phyloP scores from a whole-genome alignment of 2,888 invertebrate genomes.

The Amphipyra berbera region DNA sequence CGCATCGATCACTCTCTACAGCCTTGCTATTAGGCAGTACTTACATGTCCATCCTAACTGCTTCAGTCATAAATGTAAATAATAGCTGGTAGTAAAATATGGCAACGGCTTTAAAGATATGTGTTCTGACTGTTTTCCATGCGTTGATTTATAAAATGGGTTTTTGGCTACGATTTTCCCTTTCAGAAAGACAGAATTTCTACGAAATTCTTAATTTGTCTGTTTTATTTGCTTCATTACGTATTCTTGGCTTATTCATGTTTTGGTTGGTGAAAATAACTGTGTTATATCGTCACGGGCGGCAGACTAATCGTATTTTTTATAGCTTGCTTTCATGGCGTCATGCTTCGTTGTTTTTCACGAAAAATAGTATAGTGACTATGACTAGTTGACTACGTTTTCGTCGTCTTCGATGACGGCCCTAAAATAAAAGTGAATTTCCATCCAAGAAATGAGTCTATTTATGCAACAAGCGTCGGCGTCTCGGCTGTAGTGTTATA shows the following conservation, averaged over 20 bases:
- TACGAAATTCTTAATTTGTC: conserved; percentile 35
- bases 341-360: conserved; percentile 68
- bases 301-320: conserved; percentile 55
- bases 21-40: no score
- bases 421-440: conserved; percentile 82
- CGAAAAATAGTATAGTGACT: conserved; percentile 66
- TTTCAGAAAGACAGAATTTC: conserved; percentile 14
- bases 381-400: conserved; percentile 73
- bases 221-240: conserved; percentile 46
- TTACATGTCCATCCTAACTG: no score
- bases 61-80: no score
- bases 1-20: no score
- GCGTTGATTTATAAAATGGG: not conserved
- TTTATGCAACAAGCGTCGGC: conserved; percentile 83
- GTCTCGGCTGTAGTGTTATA: conserved; percentile 76
- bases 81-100: no score
- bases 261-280: conserved; percentile 56
- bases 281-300: conserved; percentile 53
- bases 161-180: not conserved
- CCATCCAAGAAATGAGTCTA: conserved; percentile 84
- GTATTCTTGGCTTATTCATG: conserved; percentile 48
- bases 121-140: not conserved
- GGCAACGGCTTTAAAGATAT: no score
- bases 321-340: conserved; percentile 58
- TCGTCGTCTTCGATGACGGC: conserved; percentile 68